Evolutionary conservation across 2,113 vertebrate species (phyloP), one percentile per base, ranked within the genome.

Genomic region (Brachypodius melanocephalos): DNA sequence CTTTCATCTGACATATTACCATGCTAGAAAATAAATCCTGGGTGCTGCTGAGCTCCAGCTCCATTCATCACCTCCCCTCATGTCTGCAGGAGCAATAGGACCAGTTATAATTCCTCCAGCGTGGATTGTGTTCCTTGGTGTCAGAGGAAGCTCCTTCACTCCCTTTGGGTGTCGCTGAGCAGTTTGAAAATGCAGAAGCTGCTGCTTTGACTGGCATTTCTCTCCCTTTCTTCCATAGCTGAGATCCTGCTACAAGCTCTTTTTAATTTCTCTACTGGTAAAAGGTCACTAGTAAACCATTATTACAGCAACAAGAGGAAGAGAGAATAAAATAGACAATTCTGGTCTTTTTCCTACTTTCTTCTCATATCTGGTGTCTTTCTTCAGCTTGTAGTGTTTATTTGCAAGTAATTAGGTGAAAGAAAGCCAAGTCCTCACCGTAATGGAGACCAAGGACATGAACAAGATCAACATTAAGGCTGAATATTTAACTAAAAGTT

Each of bases 131-230:
- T 32, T 49, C 46, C 45, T 45, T 48, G 32, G 21, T 83, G 54
- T 40, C 38, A 76, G n/a, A 82, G 21, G 45, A 76, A 73, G 58
- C 26, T 89, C 26, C 20, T 85, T 15, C 1, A 2, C 14, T 43
- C 43, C 31, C 78, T 68, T 32, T 61, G 45, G 2, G 48, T 58
- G 17, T 75, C 55, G 54, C 52, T 68, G 66, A 83, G 67, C 18
- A 24, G 43, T 75, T 5, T 38, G 34, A 67, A 85, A 71, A 1
- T 0, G 5, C 48, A 65, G 76, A 72, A 80, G 36, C 11, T 2
- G 2, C 49, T 14, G 12, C 49, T 69, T 72, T 1, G 0, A 15
- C 16, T 68, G 38, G 13, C 0, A 0, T 76, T 59, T 9, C 49
- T 36, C 31, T 76, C 6, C 6, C 14, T 67, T 66, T 82, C 43